Percentiles rank a stretch among this genome's conserved stretches.
phyloP scores from a whole-genome alignment of 2,797 vertebrate species.

The Hypotaenidia okinawae region DNA sequence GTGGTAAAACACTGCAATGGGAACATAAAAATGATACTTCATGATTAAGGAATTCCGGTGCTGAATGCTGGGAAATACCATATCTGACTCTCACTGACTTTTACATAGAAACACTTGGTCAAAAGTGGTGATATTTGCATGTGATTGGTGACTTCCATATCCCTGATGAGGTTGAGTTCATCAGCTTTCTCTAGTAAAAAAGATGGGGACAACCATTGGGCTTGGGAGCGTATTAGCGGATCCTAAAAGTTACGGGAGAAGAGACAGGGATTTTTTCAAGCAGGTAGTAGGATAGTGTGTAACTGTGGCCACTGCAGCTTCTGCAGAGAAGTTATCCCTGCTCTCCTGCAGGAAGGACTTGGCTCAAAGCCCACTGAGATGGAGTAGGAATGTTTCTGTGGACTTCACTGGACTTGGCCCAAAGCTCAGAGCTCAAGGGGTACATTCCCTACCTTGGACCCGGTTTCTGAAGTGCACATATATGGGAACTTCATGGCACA shows the following conservation, averaged over 20 bases:
- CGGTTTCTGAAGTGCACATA: neutral
- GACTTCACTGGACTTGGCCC: neutral
- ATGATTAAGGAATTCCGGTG: neutral
- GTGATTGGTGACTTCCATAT: neutral
- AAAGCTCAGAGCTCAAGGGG: neutral
- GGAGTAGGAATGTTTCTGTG: neutral
- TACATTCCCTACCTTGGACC: neutral
- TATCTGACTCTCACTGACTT: neutral
- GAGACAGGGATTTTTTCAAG: neutral
- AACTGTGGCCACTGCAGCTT: neutral
- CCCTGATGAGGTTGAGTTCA: neutral
- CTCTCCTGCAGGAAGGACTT: neutral
- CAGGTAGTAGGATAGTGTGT: neutral
- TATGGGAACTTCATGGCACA: neutral
- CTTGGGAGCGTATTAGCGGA: neutral
- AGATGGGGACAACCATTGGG: neutral
- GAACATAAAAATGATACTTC: neutral
- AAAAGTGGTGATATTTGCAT: neutral
- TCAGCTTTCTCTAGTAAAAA: neutral
- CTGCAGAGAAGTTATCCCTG: neutral
- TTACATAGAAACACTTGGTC: constrained; percentile 20
- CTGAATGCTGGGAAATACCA: neutral
- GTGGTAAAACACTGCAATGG: neutral
- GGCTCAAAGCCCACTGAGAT: neutral
- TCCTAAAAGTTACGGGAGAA: neutral